Base-by-base conservation (phyloP, 2,113 vertebrate species). In the Stercorarius parasiticus region DNA sequence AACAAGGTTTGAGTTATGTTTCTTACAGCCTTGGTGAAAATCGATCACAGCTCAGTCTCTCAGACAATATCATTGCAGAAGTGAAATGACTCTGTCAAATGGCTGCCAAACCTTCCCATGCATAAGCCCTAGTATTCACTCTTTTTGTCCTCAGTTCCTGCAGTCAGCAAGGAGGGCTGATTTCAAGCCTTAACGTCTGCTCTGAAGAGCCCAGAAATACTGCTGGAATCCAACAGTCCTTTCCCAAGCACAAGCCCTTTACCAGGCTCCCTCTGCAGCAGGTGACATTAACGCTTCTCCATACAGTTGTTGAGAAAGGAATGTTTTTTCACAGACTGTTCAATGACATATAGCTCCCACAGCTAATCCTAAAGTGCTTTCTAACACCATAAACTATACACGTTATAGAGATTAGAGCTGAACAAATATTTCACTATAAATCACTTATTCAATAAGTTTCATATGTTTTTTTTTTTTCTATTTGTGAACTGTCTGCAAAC, bases 281-380 rank as follows among this genome's bases (percentile, higher is more conserved):
- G 78, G 74, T 61, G 82, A 90, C 67, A 45, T 82, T 42, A 89
- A 66, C 70, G 52, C 36, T 85, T 90, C 70, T 73, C 53, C 29
- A 17, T 66, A 19, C 3, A 90, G 77, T 61, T 90, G 29, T 94
- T 76, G 78, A 90, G 66, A 90, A 91, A 70, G 25, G 42, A 80
- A 72, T 13, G 7, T 5, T 73, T 90, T 87, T 96, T 59, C 78
- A 69, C 66, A 85, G 66, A 40, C 43, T 82, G 22, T 87, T 95
- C 83, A 53, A 30, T 93, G 77, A 93, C 78, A 58, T 93, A 91
- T 77, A 77, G 82, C 45, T 97, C 95, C 86, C 91, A 93, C 58
- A 88, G 84, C 74, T 97, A 94, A 88, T 95, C 84, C 67, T 94
- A 80, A 96, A 94, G 66, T 83, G 89, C 74, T 56, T 95, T 82